A percentile compares a stretch with the other conserved stretches of the same genome.
phyloP scores from a whole-genome alignment of 2,113 vertebrate genomes.

The Rattus norvegicus region DNA sequence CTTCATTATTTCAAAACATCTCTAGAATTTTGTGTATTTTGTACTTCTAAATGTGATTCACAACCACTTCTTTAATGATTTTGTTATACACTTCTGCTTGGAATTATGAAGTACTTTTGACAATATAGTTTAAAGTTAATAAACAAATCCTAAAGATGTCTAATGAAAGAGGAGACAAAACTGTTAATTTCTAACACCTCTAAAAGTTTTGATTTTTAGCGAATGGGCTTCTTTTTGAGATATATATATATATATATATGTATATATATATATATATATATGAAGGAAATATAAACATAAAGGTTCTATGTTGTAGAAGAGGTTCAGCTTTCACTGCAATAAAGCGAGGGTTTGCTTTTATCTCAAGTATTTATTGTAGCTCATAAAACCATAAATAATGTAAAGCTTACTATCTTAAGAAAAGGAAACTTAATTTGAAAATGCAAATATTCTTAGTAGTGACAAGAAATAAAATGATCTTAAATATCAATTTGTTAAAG shows the following conservation, averaged over 20 bases:
- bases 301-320: neutral
- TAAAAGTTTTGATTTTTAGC: constrained; percentile 5
- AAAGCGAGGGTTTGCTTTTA: neutral
- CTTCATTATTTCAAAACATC: too few relatives aligned
- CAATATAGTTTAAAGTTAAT: too few relatives aligned
- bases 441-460: neutral
- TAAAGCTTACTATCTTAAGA: neutral
- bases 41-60: too few relatives aligned
- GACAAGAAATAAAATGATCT: neutral
- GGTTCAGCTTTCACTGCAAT: neutral
- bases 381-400: neutral
- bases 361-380: neutral
- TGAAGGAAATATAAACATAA: neutral
- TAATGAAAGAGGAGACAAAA: neutral
- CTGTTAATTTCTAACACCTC: neutral
- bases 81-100: too few relatives aligned
- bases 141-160: too few relatives aligned
- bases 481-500: neutral
- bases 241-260: too few relatives aligned
- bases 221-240: neutral
- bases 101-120: too few relatives aligned
- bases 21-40: too few relatives aligned
- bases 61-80: too few relatives aligned
- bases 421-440: neutral
- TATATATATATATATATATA: too few relatives aligned